A percentile compares a stretch with the other conserved stretches of the same genome.
Evolutionary conservation across 2,888 invertebrate genomes (phyloP).

Genomic region (Lasioglossum vierecki): DNA sequence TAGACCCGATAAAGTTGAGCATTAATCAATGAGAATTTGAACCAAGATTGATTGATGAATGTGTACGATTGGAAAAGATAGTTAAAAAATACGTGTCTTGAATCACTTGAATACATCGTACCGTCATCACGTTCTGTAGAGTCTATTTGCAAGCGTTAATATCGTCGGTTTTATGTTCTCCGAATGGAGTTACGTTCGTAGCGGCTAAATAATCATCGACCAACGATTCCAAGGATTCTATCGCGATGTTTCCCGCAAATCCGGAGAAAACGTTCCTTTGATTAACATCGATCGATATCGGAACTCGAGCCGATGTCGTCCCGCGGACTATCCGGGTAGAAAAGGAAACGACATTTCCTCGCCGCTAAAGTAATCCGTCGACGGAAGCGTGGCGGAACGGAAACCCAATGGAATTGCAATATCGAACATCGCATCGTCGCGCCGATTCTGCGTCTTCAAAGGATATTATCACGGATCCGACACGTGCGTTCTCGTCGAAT

Average conservation of each 20-base stretch:
- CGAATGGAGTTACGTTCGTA: neutral
- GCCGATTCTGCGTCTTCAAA: conserved; percentile 1
- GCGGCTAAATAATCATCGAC: neutral
- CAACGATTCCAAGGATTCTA: neutral
- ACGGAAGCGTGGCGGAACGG: conserved; percentile 47
- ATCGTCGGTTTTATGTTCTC: neutral
- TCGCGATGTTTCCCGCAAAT: neutral
- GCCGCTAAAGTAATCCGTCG: conserved; percentile 45
- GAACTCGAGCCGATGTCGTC: conserved; percentile 29
- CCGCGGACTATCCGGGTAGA: conserved; percentile 39
- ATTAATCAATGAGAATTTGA: too few relatives aligned
- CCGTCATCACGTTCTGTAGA: too few relatives aligned
- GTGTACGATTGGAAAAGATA: too few relatives aligned
- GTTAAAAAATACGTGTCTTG: too few relatives aligned
- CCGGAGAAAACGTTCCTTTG: conserved; percentile 30
- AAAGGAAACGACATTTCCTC: conserved; percentile 64
- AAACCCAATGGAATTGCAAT: conserved; percentile 38
- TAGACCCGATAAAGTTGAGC: too few relatives aligned
- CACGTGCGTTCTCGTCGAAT: neutral
- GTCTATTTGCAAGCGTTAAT: neutral
- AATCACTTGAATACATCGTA: neutral
- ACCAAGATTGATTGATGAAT: too few relatives aligned
- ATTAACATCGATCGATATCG: conserved; percentile 62
- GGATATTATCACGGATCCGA: conserved; percentile 11
- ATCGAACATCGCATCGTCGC: conserved; percentile 30